These are phyloP conservation scores for Ceyx melanurus DNA, from an alignment of 2,113 vertebrate species.

Conservation along the genomic window DNA sequence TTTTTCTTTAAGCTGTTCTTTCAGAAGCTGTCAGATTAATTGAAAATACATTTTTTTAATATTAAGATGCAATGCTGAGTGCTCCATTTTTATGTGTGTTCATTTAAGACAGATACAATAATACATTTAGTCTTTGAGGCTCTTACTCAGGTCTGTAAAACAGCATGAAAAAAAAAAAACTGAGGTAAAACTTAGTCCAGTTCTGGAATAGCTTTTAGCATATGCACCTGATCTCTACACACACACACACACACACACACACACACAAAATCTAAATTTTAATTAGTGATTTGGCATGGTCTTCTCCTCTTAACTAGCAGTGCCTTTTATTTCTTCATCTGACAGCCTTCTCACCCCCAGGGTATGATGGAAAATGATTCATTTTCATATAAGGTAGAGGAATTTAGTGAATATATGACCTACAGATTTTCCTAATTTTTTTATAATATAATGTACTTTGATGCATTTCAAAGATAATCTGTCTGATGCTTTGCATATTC, in stretches of 20 bases:
- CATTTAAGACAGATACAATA: not conserved
- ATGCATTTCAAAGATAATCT: conserved; percentile 70
- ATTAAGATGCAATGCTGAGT: not conserved
- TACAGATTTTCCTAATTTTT: conserved; percentile 47
- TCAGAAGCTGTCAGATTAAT: not conserved
- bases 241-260: not conserved
- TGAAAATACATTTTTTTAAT: not conserved
- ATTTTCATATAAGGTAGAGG: conserved; percentile 63
- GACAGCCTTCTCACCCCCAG: conserved; percentile 48
- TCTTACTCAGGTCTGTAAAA: not conserved
- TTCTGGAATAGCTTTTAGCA: conserved; percentile 10
- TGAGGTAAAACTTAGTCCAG: conserved; percentile 2
- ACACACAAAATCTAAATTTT: conserved; percentile 43
- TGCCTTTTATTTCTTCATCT: conserved; percentile 70
- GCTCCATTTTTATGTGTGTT: not conserved
- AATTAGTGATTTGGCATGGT: conserved; percentile 73
- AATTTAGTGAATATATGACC: conserved; percentile 57
- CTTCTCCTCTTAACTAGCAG: conserved; percentile 65
- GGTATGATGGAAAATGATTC: conserved; percentile 41
- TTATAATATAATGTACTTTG: conserved; percentile 46
- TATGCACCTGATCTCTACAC: conserved; percentile 50
- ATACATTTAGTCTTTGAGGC: not conserved
- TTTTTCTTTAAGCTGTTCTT: not conserved
- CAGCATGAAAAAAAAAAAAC: not conserved
- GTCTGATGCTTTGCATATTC: conserved; percentile 63